Conservation (phyloP, 2,113 vertebrate genomes). For the Petrocephalus microphthalmus region DNA sequence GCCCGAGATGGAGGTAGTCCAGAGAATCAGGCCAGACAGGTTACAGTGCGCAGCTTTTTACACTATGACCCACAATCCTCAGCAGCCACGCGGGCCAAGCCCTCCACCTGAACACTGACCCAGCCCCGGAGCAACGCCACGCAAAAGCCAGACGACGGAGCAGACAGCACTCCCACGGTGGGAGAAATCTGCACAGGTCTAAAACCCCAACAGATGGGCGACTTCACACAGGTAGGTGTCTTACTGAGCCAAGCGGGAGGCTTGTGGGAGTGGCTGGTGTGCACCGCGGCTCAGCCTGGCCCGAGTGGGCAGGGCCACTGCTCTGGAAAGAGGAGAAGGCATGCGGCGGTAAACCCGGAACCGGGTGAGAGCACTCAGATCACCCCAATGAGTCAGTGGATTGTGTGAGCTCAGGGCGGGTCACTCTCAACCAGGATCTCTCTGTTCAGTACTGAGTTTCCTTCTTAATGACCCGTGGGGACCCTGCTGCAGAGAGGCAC, state of each 20-base stretch:
- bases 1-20: too few relatives aligned
- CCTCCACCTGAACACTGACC: neutral
- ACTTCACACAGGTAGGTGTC: constrained; percentile 36
- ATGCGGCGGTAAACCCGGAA: constrained; percentile 1
- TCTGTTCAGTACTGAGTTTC: too few relatives aligned
- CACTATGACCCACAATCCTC: too few relatives aligned
- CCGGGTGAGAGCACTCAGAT: constrained; percentile 25
- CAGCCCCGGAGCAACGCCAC: neutral
- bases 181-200: neutral
- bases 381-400: too few relatives aligned
- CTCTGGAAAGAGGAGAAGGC: constrained; percentile 51
- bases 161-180: neutral
- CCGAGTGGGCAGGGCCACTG: constrained; percentile 60
- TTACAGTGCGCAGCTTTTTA: neutral
- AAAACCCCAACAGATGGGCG: neutral
- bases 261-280: constrained; percentile 65
- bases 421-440: too few relatives aligned
- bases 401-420: too few relatives aligned
- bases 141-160: neutral
- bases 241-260: constrained; percentile 66
- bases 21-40: neutral
- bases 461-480: too few relatives aligned
- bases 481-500: too few relatives aligned
- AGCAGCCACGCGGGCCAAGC: neutral
- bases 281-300: constrained; percentile 58